Evolutionary conservation across 2,888 invertebrate species (phyloP), one percentile per base, ranked within the genome.

Genomic region (Drosophila infuscata): DNA sequence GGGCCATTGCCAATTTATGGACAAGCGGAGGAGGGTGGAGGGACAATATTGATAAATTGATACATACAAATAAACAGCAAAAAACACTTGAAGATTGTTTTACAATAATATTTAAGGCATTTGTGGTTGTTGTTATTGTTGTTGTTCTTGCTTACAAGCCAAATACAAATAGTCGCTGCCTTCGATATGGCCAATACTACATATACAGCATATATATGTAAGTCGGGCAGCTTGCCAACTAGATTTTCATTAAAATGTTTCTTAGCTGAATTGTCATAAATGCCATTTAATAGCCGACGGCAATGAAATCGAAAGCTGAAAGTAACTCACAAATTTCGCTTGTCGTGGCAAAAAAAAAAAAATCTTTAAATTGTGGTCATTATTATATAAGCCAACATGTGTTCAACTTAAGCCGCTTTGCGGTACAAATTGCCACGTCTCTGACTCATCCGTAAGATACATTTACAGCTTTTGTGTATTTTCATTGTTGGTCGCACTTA

Each of bases 401-500:
- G 76, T 58, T 58, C 6, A 66, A 68, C 57, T 57, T 52, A 62
- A 60, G 59, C 41, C 57, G 49, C 25, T 49, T 57, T 46, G 33
- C 60, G 52, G 15, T 15, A 35, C 41, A 51, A 59, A 48, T 59
- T 77, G 74, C 69, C 76, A 54, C 12, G 20, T 29, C 66, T 63
- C 58, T 83, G 83, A 81, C 63, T 72, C 86, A 81, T 71, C 56
- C 57, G 8, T 41, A 54, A 74, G 74, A 58, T 68, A 63, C 51
- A 58, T 64, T 74, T 75, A 53, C 63, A 35, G 25, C 38, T 36
- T 60, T 36, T 32, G 38, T 48, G 25, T n/a, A 48, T 58, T 5
- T 35, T 15, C 20, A 5, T n/a, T 56, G 58, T 48, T 48, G 57
- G 15, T n/a, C 36, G 35, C 57, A 41, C 48, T 36, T 67, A 83